Conservation (phyloP, 1,140 invertebrate genomes). For the Magallana gigas region DNA sequence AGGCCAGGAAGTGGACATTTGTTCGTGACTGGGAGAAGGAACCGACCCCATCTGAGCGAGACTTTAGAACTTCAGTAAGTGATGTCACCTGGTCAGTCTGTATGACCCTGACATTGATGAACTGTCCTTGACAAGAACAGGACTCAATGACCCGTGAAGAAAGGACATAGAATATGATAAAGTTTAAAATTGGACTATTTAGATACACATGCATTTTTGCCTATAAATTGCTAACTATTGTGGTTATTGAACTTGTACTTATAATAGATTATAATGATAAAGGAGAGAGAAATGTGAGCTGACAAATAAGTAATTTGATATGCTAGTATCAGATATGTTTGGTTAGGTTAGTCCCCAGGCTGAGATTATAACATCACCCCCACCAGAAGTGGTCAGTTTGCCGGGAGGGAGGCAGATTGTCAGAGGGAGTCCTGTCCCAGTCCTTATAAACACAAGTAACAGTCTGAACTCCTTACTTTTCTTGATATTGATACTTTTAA, state of each 20-base stretch:
- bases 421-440: neutral
- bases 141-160: no score
- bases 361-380: slow-evolving; percentile 7
- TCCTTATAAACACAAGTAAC: neutral
- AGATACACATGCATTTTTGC: no score
- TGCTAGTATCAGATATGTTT: neutral
- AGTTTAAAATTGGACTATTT: no score
- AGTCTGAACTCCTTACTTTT: no score
- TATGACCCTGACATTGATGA: no score
- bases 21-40: slow-evolving; percentile 9
- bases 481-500: neutral
- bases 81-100: neutral
- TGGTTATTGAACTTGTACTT: no score
- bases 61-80: slow-evolving; percentile 4
- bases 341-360: neutral
- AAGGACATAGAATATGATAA: no score
- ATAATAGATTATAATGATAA: no score
- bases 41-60: neutral
- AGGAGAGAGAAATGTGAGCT: no score
- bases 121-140: no score
- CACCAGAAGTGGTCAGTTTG: neutral
- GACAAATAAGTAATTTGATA: no score
- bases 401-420: neutral
- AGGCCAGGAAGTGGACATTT: slow-evolving; percentile 7
- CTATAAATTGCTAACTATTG: no score